These are phyloP conservation scores for Drosophila ambigua DNA, from an alignment of 1,140 invertebrate species.

Conservation along the genomic window DNA sequence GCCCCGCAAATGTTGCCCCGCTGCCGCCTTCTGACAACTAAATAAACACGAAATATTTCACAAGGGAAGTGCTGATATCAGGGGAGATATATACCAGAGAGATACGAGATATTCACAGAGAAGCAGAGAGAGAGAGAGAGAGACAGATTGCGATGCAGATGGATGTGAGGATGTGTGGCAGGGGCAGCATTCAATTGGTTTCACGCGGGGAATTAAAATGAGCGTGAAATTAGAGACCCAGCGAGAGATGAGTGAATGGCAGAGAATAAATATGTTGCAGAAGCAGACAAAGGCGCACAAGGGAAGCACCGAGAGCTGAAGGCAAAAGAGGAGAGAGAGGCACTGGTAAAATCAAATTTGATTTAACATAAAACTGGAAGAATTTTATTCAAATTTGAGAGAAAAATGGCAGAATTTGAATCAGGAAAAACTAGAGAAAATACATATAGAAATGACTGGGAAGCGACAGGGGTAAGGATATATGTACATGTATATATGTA, in stretches of 20 bases:
- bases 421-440: no score
- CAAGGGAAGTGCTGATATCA: slow-evolving; percentile 25
- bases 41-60: slow-evolving; percentile 76
- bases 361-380: no score
- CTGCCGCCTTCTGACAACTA: slow-evolving; percentile 69
- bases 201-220: slow-evolving; percentile 72
- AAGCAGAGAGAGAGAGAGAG: slow-evolving; percentile 1
- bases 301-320: neutral
- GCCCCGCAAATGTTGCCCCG: slow-evolving; percentile 57
- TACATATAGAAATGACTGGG: no score
- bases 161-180: slow-evolving; percentile 9
- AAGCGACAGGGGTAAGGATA: no score
- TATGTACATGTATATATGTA: no score
- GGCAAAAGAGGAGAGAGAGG: neutral
- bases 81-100: neutral
- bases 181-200: slow-evolving; percentile 76
- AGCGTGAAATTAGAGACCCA: slow-evolving; percentile 67
- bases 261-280: no score
- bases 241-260: neutral
- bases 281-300: no score
- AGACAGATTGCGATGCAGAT: slow-evolving; percentile 40
- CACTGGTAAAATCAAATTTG: neutral
- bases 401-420: no score
- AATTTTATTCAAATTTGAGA: no score
- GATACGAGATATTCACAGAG: neutral